A percentile compares a stretch with the other conserved stretches of the same genome.
phyloP scores from a whole-genome alignment of 2,113 vertebrate species.

The Eupsittula cactorum region DNA sequence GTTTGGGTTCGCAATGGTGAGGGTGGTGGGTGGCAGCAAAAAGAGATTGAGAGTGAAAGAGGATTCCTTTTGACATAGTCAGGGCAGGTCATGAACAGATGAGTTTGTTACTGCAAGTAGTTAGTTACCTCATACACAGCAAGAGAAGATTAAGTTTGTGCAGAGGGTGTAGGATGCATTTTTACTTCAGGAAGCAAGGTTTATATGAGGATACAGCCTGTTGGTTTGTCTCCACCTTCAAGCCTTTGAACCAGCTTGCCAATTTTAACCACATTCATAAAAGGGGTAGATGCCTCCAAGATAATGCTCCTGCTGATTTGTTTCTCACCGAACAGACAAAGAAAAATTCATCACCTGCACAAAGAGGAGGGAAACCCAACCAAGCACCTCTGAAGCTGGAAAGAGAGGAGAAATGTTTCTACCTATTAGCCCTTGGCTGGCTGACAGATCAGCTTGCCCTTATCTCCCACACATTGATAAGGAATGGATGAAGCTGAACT shows the following conservation, averaged over 20 bases:
- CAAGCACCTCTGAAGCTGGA: not conserved
- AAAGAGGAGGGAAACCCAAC: constrained; percentile 24
- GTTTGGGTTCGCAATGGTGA: not conserved
- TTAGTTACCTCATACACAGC: not conserved
- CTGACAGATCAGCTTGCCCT: not conserved
- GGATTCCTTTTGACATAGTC: not conserved
- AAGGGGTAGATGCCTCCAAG: constrained; percentile 10
- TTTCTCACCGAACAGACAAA: constrained; percentile 33
- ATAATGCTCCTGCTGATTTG: constrained; percentile 16
- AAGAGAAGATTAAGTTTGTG: not conserved
- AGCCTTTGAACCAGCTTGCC: not conserved
- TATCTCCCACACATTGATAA: not conserved
- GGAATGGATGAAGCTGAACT: not conserved
- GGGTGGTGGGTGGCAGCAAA: not conserved
- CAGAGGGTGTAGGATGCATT: not conserved
- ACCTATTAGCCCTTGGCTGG: not conserved
- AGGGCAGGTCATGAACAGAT: not conserved
- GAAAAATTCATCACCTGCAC: not conserved
- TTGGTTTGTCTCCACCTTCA: not conserved
- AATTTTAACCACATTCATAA: constrained; percentile 7
- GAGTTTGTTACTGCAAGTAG: not conserved
- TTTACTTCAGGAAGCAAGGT: constrained; percentile 21
- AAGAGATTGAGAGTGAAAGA: not conserved
- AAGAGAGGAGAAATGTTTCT: not conserved
- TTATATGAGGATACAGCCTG: constrained; percentile 34